Base-by-base conservation (phyloP, 1,140 invertebrate genomes). In the Trachelipus rathkii region DNA sequence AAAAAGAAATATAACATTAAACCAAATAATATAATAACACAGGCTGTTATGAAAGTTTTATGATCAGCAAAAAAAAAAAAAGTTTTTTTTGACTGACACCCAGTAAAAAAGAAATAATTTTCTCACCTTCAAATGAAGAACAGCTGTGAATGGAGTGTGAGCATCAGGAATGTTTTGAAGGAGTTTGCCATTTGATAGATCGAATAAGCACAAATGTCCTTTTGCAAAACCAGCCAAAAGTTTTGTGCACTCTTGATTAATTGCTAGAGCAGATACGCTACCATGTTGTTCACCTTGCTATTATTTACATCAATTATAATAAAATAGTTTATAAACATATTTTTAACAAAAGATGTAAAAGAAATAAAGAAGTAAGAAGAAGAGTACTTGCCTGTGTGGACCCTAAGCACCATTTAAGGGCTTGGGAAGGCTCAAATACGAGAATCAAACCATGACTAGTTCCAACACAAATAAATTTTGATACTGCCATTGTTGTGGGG, bases 391-490 rank as follows among this genome's bases (percentile, higher is more conserved):
- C 78, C 72, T 79, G 78, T 46, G 78, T 79, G 10, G 78, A 79
- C 13, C 87, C 88, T 24, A 89, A 81, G 82, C 88, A 95, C 92
- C 93, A 97, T 84, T 93, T 90, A 78, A 97, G 85, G 19, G 89
- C 92, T 85, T 95, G 93, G 33, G 90, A 89, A 4, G 88, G 87
- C 88, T 95, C 94, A 88, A 98, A 98, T 73, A 94, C 90, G 15
- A 98, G 86, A 73, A 97, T 89, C 77, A 95, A 88, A 23, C 96
- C 95, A 86, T 97, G 94, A 53, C 94, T 95, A 60, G 95, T 98
- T 46, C 96, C 96, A 70, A 98, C 89, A 21, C 92, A 93, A 79
- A 97, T 91, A 82, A 93, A 89, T 70, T 90, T 90, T 1, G 89
- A 88, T 73, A 92, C 91, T 53, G 92, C 92, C 85, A 88, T 84